Conservation (phyloP, 2,797 vertebrate species). For the Myioborus melanocephalus region DNA sequence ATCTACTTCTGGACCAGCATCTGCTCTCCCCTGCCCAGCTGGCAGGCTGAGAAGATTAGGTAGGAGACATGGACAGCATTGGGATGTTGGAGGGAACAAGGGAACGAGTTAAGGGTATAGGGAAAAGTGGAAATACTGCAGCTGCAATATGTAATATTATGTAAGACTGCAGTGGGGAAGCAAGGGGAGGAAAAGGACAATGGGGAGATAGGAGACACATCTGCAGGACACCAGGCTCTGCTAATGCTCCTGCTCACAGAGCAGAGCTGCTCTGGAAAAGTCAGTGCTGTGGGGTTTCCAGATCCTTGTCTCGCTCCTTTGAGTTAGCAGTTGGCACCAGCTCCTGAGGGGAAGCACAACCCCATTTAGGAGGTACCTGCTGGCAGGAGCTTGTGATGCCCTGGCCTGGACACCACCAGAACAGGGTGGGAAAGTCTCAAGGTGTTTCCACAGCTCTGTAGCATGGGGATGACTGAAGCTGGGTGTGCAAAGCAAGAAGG, state of each 20-base stretch:
- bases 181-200: neutral
- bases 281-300: accelerated
- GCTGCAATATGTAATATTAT: constrained; percentile 38
- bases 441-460: neutral
- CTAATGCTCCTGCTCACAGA: neutral
- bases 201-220: neutral
- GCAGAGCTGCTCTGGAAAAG: neutral
- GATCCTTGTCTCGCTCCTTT: neutral
- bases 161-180: neutral
- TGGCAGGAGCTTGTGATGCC: neutral
- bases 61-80: constrained; percentile 28
- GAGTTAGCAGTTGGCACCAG: neutral
- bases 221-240: neutral
- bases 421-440: neutral
- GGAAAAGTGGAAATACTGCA: constrained; percentile 2
- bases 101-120: neutral
- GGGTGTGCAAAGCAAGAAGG: neutral
- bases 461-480: neutral
- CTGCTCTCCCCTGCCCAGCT: constrained; percentile 14
- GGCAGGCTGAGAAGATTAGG: constrained; percentile 53
- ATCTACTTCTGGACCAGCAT: constrained; percentile 62
- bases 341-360: neutral
- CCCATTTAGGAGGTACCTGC: neutral
- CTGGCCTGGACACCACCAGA: neutral
- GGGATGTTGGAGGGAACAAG: constrained; percentile 12